Base-by-base conservation (phyloP, 2,797 vertebrate genomes). In the Danio kyathit region DNA sequence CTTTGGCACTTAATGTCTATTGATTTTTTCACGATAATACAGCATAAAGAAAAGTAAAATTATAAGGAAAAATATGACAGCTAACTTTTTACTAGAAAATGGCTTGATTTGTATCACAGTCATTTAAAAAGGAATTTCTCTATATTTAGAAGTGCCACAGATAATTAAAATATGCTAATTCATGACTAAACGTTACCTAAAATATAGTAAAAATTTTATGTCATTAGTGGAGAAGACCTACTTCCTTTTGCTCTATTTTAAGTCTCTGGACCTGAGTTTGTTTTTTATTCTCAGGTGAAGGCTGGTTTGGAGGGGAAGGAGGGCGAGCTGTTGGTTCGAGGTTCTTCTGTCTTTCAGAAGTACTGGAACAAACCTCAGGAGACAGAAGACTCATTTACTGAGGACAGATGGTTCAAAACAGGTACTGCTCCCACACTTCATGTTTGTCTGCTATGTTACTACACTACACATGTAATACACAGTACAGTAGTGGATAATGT, bases 361-460 rank as follows among this genome's bases (percentile, higher is more conserved):
- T 99, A 99, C 91, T 98, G 97, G 97, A 96, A 96, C 89, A 95
- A 93, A 80, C 92, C 95, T 40, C 89, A 90, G 44, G 97, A 97
- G 61, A 99, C 97, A 0, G 86, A 46, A 1, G 93, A 92, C 0
- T 89, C 96, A 51, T 98, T 99, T 88, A 96, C 95, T 0, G 74
- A 91, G 0, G 96, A 97, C 0, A 95, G 96, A 90, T 99, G 97
- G 97, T 99, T 99, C 87, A 94, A 91, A 90, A 99, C 97, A 90
- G 98, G 97, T 99, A 88, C 16, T 29, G 44, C 17, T 65, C 59
- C 71, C 56, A 29, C 43, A 29, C 54, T 40, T 60, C 9, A 49
- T 13, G 46, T 46, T 52, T 2, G 43, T 41, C 6, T 72, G 54
- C 46, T 21, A 48, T 60, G 5, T 14, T 61, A 59, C 17, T 57